Percentiles rank a stretch among this genome's conserved stretches.
Evolutionary conservation across 1,140 invertebrate genomes (phyloP).

Genomic region (Cylas formicarius): DNA sequence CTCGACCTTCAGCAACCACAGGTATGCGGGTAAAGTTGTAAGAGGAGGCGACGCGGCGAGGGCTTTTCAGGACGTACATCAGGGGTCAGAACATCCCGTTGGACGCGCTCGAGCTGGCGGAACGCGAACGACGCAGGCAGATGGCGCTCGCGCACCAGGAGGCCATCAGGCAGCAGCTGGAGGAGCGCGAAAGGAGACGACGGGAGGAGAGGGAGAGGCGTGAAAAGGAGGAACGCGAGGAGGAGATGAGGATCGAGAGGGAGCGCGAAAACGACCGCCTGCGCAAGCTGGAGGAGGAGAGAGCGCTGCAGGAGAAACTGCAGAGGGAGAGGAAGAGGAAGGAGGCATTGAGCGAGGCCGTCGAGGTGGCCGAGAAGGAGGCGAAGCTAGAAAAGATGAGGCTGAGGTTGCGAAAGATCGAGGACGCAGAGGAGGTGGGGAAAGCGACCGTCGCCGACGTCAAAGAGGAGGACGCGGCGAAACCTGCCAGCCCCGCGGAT

Average conservation of each 20-base stretch:
- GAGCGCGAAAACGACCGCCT: slow-evolving; percentile 58
- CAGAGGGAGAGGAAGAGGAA: slow-evolving; percentile 51
- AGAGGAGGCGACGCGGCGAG: not conserved
- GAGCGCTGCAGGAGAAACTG: slow-evolving; percentile 52
- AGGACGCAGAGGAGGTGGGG: slow-evolving; percentile 9
- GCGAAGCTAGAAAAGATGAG: slow-evolving; percentile 51
- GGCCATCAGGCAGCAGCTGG: slow-evolving; percentile 63
- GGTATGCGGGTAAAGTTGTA: slow-evolving; percentile 21
- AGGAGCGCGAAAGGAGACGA: slow-evolving; percentile 57
- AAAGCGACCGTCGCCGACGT: slow-evolving; percentile 3
- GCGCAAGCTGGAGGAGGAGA: slow-evolving; percentile 51
- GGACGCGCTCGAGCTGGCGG: slow-evolving; percentile 57
- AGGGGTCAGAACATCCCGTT: slow-evolving; percentile 66
- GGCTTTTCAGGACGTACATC: slow-evolving; percentile 40
- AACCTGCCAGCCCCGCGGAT: slow-evolving; percentile 18
- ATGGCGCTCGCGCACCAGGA: slow-evolving; percentile 65
- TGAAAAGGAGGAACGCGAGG: slow-evolving; percentile 55
- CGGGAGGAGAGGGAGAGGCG: slow-evolving; percentile 57
- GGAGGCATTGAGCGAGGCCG: slow-evolving; percentile 51
- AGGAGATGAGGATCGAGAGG: slow-evolving; percentile 58
- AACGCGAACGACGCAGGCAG: slow-evolving; percentile 59
- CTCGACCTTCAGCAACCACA: slow-evolving; percentile 29
- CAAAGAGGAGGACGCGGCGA: slow-evolving; percentile 7
- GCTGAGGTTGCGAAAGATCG: slow-evolving; percentile 31
- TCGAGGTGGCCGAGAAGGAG: slow-evolving; percentile 54